Base-by-base conservation (phyloP, 1,140 invertebrate genomes). In the Drosophila bipectinata region DNA sequence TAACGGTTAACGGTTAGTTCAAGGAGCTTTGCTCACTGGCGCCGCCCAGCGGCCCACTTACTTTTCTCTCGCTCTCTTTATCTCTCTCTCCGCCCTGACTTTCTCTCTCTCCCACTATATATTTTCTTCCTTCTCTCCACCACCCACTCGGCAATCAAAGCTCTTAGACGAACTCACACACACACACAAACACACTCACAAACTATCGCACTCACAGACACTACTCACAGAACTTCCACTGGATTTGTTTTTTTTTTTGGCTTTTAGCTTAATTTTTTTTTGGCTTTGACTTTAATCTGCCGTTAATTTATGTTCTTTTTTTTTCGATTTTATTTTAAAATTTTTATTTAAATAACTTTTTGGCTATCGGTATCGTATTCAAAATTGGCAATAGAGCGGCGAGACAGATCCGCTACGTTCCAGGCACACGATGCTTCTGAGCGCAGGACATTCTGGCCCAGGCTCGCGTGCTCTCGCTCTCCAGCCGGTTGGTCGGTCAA, bases 341-440 rank as follows among this genome's bases (percentile, higher is more conserved):
- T 21, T 45, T 21, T 21, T 4, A 18, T 47, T 47, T 0, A 18
- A 37, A 37, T 37, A n/a, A 37, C 10, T 28, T n/a, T 37, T n/a
- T 48, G 55, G 32, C 15, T 57, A 49, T 45, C 21, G 14, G 12
- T 8, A 44, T 44, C 14, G n/a, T 9, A 9, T 21, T 45, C n/a
- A 6, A 14, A 12, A 28, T 28, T 28, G 26, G 26, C 26, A 28
- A 28, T 28, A 7, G 26, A 7, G 41, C 41, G 41, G 51, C 60
- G 68, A 81, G 74, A 78, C 61, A 44, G 83, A 87, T 77, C 82
- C 83, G 83, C 71, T 82, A 61, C 75, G 74, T 78, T 61, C 71
- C 66, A 87, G 73, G 83, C 75, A 79, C 83, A 66, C 78, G 79
- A 88, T 88, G 82, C 71, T 87, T 82, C 82, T 87, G 83, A 87